phyloP scores from a whole-genome alignment of 2,113 vertebrate species.

The Pterophyllum scalare region DNA sequence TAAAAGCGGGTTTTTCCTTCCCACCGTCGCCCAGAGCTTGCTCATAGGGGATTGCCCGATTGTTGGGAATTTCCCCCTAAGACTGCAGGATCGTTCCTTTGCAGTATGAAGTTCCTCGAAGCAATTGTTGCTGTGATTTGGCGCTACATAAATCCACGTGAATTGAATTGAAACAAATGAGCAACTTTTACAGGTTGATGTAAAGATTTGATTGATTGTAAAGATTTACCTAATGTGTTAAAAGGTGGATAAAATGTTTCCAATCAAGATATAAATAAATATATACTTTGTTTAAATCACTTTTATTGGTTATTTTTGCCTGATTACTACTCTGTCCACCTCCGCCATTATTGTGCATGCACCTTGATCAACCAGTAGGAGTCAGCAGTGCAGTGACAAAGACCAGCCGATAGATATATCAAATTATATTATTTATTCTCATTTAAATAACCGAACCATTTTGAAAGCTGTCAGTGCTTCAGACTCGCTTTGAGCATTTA shows the following conservation, averaged over 20 bases:
- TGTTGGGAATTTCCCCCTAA: background rate
- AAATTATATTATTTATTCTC: background rate
- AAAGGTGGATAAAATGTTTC: background rate
- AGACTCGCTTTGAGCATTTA: background rate
- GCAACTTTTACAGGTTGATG: background rate
- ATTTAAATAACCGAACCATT: background rate
- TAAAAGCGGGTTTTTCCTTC: background rate
- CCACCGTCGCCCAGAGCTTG: background rate
- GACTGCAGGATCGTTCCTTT: background rate
- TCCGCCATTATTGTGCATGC: background rate
- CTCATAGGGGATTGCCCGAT: background rate
- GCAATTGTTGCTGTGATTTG: background rate
- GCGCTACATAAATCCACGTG: background rate
- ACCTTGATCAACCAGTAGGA: slow-evolving; percentile 1
- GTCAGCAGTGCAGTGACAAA: slow-evolving; percentile 9
- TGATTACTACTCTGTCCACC: background rate
- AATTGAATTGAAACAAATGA: background rate
- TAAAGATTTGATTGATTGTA: background rate
- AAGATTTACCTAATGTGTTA: background rate
- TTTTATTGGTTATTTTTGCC: background rate
- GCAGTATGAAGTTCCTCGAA: background rate
- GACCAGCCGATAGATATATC: background rate
- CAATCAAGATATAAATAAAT: background rate
- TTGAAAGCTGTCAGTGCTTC: background rate
- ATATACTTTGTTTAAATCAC: background rate